Evolutionary conservation across 2,113 vertebrate genomes (phyloP), one percentile per base, ranked within the genome.

Genomic region (Cricetomys ansorgei): DNA sequence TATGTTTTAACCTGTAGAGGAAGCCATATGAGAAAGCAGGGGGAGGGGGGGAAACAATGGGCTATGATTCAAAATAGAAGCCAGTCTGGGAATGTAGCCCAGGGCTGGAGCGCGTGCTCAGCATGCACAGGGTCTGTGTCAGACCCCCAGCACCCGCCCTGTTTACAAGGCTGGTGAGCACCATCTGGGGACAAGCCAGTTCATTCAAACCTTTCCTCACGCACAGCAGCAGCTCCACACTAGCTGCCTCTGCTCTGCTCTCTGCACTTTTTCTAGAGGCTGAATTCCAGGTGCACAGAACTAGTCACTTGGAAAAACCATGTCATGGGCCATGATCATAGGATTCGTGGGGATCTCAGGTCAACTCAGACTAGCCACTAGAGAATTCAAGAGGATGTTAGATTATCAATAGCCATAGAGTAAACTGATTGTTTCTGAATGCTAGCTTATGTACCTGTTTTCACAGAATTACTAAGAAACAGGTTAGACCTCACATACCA

Each of bases 81-180:
- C 9, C 37, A 37, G 75, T 27, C n/a, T 89, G 55, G 64, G 86
- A 94, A 25, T 27, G 19, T 2, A 72, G 76, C 55, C 79, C 86
- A 64, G 76, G n/a, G 12, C 17, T 43, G 31, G 17, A 64, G 43
- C 1, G 12, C 19, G 5, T 43, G 34, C 43, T 83, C 43, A 64
- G 37, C 65, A 53, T 64, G 8, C 19, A 45, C 65, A 73, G 73
- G 67, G 34, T 27, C 43, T 53, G 25, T 17, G 55, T 89, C 25
- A 5, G 34, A 12, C 29, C 29, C 75, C 76, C 12, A 1, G 2
- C 27, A 50, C 17, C 17, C 1, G 57, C 34, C 79, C 50, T 64
- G 92, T 96, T 95, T 70, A 89, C 79, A 79, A 72, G 77, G 64
- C 79, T 65, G 25, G 29, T 57, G 85, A 91, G 62, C 80, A 57